Evolutionary conservation across 2,113 vertebrate species (phyloP).

Genomic region (Psittacara wagleri): DNA sequence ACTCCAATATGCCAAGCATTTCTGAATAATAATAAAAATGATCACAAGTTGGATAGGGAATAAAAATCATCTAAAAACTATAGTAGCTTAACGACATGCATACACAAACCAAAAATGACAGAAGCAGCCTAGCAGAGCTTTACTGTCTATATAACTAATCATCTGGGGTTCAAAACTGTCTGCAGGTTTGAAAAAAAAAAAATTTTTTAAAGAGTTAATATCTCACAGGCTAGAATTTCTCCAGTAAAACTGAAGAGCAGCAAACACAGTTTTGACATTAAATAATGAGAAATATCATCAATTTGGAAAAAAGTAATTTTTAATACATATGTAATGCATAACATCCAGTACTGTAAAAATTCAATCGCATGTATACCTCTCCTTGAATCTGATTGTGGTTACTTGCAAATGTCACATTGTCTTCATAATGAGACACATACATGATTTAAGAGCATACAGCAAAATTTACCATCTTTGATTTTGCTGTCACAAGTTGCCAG

Average conservation of each 20-base stretch:
- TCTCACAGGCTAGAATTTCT: background rate
- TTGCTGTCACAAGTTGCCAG: background rate
- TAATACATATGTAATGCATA: background rate
- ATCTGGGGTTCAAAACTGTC: background rate
- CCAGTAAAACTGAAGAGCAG: background rate
- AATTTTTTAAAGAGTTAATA: background rate
- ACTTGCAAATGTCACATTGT: background rate
- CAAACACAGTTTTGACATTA: background rate
- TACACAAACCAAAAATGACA: background rate
- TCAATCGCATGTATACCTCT: background rate
- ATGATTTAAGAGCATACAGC: background rate
- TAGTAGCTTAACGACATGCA: background rate
- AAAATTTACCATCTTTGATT: background rate
- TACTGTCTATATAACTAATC: background rate
- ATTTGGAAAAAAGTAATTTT: background rate
- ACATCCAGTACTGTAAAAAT: background rate
- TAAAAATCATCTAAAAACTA: background rate
- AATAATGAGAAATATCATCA: background rate
- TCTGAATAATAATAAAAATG: conserved; percentile 17
- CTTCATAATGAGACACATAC: background rate
- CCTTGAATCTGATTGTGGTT: background rate
- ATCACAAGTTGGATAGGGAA: background rate
- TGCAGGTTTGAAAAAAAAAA: background rate
- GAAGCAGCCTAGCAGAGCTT: background rate
- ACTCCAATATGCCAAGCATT: conserved; percentile 1